phyloP scores from a whole-genome alignment of 2,113 vertebrate species.

The Papio anubis region DNA sequence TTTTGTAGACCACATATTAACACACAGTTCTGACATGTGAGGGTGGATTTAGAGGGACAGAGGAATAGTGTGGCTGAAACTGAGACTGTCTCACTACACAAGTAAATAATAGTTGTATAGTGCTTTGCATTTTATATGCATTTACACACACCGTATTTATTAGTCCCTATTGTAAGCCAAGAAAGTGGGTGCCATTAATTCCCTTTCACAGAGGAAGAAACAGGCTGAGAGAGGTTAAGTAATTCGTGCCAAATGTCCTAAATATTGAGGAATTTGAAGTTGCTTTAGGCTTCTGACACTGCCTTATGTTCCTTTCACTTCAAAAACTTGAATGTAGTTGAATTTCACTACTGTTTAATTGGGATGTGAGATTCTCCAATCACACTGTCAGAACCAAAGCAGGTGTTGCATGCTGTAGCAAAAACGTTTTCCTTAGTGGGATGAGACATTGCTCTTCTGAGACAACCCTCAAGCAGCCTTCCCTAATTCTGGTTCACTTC shows the following conservation, averaged over 20 bases:
- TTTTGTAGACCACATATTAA: not conserved
- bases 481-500: not conserved
- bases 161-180: not conserved
- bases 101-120: not conserved
- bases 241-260: not conserved
- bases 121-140: constrained; percentile 11
- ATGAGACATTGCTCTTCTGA: not conserved
- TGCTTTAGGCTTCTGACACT: not conserved
- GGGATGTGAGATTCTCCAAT: not conserved
- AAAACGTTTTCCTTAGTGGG: not conserved
- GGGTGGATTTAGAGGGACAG: not conserved
- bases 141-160: not conserved
- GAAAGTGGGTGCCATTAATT: not conserved
- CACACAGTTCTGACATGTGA: not conserved
- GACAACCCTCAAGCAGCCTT: not conserved
- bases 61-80: not conserved
- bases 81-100: not conserved
- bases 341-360: not conserved
- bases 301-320: not conserved
- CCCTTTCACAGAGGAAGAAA: not conserved
- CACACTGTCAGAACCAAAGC: not conserved
- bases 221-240: not conserved
- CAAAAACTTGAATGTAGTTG: not conserved
- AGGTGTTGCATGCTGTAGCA: not conserved
- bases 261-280: not conserved